Evolutionary conservation across 2,797 vertebrate species (phyloP).

Genomic region (Falco naumanni): DNA sequence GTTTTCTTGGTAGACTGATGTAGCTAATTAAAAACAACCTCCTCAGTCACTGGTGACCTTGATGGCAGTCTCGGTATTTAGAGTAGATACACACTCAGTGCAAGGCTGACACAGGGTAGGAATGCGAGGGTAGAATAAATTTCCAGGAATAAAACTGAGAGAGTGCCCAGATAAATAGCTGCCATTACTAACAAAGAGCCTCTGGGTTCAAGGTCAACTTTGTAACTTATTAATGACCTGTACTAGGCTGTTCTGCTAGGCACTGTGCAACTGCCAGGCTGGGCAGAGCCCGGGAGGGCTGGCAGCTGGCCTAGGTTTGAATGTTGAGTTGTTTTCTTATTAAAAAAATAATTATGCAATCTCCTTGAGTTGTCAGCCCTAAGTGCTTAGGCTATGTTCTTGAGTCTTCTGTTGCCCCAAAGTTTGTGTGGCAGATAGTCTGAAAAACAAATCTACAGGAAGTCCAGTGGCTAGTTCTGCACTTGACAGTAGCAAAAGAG

Average conservation of each 20-base stretch:
- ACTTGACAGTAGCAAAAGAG: not conserved
- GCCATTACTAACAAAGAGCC: not conserved
- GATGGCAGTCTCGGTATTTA: not conserved
- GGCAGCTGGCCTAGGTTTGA: not conserved
- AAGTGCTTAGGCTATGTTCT: not conserved
- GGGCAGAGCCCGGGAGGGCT: not conserved
- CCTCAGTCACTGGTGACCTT: not conserved
- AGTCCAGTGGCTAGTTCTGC: not conserved
- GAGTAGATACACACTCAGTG: not conserved
- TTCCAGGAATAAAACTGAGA: not conserved
- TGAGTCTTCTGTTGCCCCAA: not conserved
- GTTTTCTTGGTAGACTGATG: not conserved
- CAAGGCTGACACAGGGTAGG: not conserved
- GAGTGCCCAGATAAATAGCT: not conserved
- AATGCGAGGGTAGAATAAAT: not conserved
- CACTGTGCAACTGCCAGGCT: not conserved
- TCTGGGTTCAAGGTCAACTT: conserved; percentile 21
- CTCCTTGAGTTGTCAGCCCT: not conserved
- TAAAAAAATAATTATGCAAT: not conserved
- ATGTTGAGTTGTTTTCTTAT: not conserved
- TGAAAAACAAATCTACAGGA: not conserved
- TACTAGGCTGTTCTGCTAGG: fast-evolving
- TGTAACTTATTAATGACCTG: conserved; percentile 35
- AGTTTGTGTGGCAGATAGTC: not conserved
- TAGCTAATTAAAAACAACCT: not conserved